Percentiles rank a stretch among this genome's conserved stretches.
These are phyloP conservation scores for Poeciliopsis turneri DNA, from an alignment of 2,797 vertebrate species.

Conservation along the genomic window DNA sequence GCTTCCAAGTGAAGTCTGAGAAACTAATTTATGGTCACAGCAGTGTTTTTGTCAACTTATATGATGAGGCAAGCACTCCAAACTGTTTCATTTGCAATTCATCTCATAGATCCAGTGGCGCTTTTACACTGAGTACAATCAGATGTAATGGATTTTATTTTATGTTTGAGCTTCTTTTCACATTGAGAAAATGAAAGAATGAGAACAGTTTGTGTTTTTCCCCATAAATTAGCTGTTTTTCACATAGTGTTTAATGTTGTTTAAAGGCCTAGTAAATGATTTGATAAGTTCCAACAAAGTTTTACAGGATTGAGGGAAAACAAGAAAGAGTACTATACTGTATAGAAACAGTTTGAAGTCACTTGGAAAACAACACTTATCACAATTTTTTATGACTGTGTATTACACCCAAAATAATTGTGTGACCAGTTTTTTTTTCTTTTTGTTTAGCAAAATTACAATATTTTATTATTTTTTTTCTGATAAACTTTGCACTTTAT, in stretches of 20 bases:
- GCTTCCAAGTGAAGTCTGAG: background rate
- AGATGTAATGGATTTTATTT: background rate
- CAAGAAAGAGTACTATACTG: background rate
- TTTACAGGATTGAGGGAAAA: background rate
- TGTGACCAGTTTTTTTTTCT: too few species aligned
- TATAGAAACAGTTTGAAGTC: background rate
- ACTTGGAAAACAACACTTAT: background rate
- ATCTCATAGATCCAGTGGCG: background rate
- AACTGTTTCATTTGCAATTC: background rate
- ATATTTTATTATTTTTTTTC: too few species aligned
- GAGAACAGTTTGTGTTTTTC: background rate
- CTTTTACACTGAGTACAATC: background rate
- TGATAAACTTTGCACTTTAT: too few species aligned
- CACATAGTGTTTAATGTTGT: background rate
- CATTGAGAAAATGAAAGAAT: background rate
- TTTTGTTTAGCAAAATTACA: too few species aligned
- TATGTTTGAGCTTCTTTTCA: background rate
- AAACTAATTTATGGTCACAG: background rate
- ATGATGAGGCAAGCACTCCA: background rate
- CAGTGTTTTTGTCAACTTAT: background rate
- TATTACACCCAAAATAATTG: too few species aligned
- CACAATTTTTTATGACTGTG: background rate
- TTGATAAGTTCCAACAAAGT: background rate
- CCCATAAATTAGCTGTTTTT: background rate
- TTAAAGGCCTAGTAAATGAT: background rate